Evolutionary conservation across 1,140 invertebrate species (phyloP).

Genomic region (Caenorhabditis tropicalis): DNA sequence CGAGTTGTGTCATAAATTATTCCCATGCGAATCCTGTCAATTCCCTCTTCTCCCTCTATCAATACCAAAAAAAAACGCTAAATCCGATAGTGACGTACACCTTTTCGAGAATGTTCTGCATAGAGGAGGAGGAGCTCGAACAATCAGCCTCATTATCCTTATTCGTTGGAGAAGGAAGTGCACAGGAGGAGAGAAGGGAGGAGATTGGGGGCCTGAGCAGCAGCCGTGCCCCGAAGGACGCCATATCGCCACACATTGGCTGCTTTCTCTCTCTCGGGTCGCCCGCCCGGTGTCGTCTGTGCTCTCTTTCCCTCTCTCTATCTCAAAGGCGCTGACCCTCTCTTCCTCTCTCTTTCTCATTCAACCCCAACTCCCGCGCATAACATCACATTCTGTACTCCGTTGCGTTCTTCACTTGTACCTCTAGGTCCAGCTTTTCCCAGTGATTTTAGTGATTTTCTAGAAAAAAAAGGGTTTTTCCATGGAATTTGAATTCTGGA

Average conservation of each 20-base stretch:
- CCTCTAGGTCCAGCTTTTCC: not conserved
- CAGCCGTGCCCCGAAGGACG: not conserved
- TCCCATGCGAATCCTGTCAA: not conserved
- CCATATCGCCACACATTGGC: constrained; percentile 17
- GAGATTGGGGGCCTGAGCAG: not conserved
- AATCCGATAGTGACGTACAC: too few species aligned
- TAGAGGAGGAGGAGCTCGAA: not conserved
- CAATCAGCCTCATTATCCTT: constrained; percentile 41
- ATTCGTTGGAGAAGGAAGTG: not conserved
- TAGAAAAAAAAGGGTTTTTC: too few species aligned
- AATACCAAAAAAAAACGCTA: too few species aligned
- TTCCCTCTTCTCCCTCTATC: not conserved
- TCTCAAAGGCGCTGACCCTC: not conserved
- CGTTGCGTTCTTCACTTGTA: not conserved
- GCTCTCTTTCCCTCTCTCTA: not conserved
- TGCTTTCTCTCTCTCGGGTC: constrained; percentile 31
- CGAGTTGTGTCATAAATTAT: not conserved
- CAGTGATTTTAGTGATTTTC: not conserved
- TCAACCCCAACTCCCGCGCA: constrained; percentile 25
- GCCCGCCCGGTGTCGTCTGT: constrained; percentile 26
- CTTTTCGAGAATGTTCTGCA: too few species aligned
- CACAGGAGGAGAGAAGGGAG: not conserved
- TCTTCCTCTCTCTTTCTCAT: not conserved
- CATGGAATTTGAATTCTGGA: too few species aligned
- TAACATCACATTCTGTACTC: constrained; percentile 25